These are phyloP conservation scores for Pseudochirops corinnae DNA, from an alignment of 2,797 vertebrate genomes.

Conservation along the genomic window DNA sequence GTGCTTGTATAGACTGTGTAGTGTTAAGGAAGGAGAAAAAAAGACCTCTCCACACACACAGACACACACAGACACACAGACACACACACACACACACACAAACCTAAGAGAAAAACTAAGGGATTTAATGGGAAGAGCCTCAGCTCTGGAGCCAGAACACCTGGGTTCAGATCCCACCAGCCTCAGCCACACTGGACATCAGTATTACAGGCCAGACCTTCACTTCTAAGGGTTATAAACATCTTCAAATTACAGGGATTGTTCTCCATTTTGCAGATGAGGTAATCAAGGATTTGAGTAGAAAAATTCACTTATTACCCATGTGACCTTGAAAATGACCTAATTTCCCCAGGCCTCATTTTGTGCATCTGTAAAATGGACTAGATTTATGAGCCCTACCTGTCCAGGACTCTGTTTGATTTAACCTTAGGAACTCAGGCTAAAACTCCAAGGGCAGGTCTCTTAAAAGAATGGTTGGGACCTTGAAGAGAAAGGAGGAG, in stretches of 20 bases:
- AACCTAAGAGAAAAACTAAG: background rate
- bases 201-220: background rate
- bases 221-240: background rate
- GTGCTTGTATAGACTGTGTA: background rate
- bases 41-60: background rate
- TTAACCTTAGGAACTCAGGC: background rate
- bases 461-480: background rate
- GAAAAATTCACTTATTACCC: background rate
- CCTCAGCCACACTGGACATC: background rate
- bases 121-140: background rate
- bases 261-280: background rate
- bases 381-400: background rate
- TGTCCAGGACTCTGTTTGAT: background rate
- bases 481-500: background rate
- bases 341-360: slow-evolving; percentile 1
- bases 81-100: no score
- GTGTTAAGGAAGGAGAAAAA: background rate
- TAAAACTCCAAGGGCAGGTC: background rate
- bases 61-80: no score
- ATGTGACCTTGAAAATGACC: slow-evolving; percentile 9
- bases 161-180: no score
- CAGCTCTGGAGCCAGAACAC: no score
- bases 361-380: slow-evolving; percentile 16
- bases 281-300: background rate
- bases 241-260: background rate